These are phyloP conservation scores for Leptopterna dolabrata DNA, from an alignment of 2,888 invertebrate species.

Conservation along the genomic window DNA sequence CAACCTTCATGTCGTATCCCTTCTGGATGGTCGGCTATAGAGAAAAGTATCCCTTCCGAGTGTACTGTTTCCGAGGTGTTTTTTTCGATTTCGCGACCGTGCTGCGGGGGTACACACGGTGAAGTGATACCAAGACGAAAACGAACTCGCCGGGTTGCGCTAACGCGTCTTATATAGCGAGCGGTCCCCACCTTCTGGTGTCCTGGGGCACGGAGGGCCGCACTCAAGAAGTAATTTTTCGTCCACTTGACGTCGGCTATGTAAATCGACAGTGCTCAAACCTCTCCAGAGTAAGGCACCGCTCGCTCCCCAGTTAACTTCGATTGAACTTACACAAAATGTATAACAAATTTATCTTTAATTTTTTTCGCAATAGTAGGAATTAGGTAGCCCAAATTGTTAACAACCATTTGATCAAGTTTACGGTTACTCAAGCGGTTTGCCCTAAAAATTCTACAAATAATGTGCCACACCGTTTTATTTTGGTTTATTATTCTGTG, in stretches of 20 bases:
- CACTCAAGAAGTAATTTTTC: not conserved
- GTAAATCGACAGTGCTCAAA: not conserved
- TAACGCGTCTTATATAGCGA: constrained; percentile 3
- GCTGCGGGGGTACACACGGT: not conserved
- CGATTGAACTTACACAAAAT: too few relatives aligned
- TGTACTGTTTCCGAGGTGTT: not conserved
- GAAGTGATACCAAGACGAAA: not conserved
- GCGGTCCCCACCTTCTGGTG: not conserved
- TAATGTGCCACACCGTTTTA: too few relatives aligned
- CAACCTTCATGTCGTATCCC: constrained; percentile 44
- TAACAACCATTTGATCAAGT: too few relatives aligned
- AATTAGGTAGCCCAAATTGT: too few relatives aligned
- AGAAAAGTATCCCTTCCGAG: not conserved
- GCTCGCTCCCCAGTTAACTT: too few relatives aligned
- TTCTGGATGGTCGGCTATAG: not conserved
- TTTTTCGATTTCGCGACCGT: not conserved
- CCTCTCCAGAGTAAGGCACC: too few relatives aligned
- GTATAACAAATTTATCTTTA: too few relatives aligned
- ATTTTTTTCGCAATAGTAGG: too few relatives aligned
- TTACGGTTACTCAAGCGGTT: too few relatives aligned
- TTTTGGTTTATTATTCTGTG: too few relatives aligned
- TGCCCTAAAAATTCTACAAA: too few relatives aligned
- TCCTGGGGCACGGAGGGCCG: not conserved
- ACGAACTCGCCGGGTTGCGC: not conserved
- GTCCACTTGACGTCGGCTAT: not conserved